Evolutionary conservation across 2,113 vertebrate genomes (phyloP), one percentile per base, ranked within the genome.

Genomic region (Pangasianodon gigas): DNA sequence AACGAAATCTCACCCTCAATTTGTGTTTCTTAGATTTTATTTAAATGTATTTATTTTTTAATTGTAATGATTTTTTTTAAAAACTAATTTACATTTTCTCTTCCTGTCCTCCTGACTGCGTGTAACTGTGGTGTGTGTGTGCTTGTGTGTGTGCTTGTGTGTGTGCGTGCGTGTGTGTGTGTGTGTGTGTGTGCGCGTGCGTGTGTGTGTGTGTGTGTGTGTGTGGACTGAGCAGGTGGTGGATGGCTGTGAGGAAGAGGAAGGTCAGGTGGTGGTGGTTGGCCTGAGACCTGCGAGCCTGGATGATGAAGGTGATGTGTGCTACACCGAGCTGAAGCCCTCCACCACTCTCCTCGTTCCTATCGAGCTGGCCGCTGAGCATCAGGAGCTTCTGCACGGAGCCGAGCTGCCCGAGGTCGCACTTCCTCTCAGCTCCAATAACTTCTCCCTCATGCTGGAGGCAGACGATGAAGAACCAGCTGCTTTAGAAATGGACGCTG

Each of bases 391-490:
- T 71, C 88, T 96, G 10, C 93, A 94, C 2, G 91, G 90, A 75
- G 92, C 37, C 0, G 96, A 95, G 62, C 41, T 94, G 71, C 93
- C 96, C 0, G 97, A 95, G 32, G 52, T 56, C 6, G 95, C 95
- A 6, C 93, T 56, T 24, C 93, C 95, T 87, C 92, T 95, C 19
- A 48, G 94, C 88, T 95, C 96, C 11, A 93, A 94, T 90, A 94
- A 94, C 92, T 98, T 99, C 94, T 96, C 96, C n/a, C 96, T 99
- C 88, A 96, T 98, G 92, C 91, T 98, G 93, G 98, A 99, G 93
- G 93, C 96, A 90, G 97, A 98, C 71, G 97, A 97, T 86, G 37
- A 90, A 46, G 86, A 90, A 74, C 75, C 86, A 24, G 80, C 13
- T 5, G 24, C 60, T 90, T 82, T 84, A 82, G 88, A 91, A 79